These are phyloP conservation scores for Pammene aurita DNA, from an alignment of 2,888 invertebrate species.

Conservation along the genomic window DNA sequence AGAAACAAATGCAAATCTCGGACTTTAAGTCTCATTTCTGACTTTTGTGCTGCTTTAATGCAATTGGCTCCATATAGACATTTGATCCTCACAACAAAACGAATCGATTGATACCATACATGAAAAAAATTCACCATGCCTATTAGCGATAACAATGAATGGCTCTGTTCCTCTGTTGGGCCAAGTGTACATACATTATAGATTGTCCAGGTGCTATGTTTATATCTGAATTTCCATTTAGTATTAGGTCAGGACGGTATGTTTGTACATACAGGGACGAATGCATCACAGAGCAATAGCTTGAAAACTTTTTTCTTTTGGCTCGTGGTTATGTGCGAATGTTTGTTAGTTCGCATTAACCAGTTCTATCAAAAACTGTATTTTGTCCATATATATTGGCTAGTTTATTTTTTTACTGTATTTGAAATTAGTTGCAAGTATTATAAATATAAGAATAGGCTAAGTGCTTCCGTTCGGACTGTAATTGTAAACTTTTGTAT, in stretches of 20 bases:
- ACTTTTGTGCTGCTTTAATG: too few species aligned
- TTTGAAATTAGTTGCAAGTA: slow-evolving; percentile 64
- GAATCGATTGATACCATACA: too few species aligned
- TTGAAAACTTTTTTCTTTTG: not conserved
- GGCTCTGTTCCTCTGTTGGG: not conserved
- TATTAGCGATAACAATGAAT: too few species aligned
- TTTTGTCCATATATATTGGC: slow-evolving; percentile 48
- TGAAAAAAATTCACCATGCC: too few species aligned
- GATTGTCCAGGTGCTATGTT: slow-evolving; percentile 36
- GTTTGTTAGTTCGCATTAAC: too few species aligned
- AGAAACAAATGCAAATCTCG: too few species aligned
- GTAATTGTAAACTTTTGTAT: slow-evolving; percentile 71
- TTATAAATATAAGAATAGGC: slow-evolving; percentile 62
- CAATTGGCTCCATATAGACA: too few species aligned
- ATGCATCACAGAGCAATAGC: slow-evolving; percentile 8
- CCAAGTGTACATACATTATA: slow-evolving; percentile 12
- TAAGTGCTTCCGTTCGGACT: slow-evolving; percentile 48
- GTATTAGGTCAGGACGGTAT: slow-evolving; percentile 28
- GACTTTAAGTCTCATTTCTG: too few species aligned
- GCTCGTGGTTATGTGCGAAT: too few species aligned
- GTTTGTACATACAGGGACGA: slow-evolving; percentile 2
- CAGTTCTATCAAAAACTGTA: not conserved
- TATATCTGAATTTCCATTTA: slow-evolving; percentile 39
- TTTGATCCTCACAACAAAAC: too few species aligned
- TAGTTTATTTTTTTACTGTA: slow-evolving; percentile 64